Evolutionary conservation across 2,113 vertebrate species (phyloP).

Genomic region (Trogon surrucura): DNA sequence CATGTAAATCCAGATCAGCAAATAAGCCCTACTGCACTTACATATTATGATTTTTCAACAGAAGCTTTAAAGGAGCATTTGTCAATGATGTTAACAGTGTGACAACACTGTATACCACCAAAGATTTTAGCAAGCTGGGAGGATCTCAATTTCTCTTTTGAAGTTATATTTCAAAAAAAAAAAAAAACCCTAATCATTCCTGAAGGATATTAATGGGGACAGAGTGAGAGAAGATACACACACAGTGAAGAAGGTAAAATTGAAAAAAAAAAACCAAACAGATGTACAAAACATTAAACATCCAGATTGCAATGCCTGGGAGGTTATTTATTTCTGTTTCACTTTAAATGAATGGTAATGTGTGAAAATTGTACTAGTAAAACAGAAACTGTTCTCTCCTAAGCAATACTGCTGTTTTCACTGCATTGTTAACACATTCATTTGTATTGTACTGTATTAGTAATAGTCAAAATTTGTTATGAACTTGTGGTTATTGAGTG

Average conservation of each 20-base stretch:
- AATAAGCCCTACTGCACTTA: background rate
- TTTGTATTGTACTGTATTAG: slow-evolving; percentile 28
- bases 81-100: background rate
- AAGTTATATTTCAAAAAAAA: background rate
- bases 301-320: background rate
- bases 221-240: background rate
- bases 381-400: slow-evolving; percentile 30
- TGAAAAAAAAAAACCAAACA: background rate
- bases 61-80: slow-evolving; percentile 26
- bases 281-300: background rate
- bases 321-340: slow-evolving; percentile 31
- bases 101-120: slow-evolving; percentile 30
- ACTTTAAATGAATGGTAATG: slow-evolving; percentile 29
- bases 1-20: slow-evolving; percentile 1
- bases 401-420: slow-evolving; percentile 6
- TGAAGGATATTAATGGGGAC: background rate
- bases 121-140: slow-evolving; percentile 10
- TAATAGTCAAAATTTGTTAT: background rate
- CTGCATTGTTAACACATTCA: slow-evolving; percentile 7
- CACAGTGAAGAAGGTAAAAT: background rate
- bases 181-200: background rate
- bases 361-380: slow-evolving; percentile 28
- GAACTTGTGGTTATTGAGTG: slow-evolving; percentile 24
- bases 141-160: slow-evolving; percentile 20
- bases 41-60: slow-evolving; percentile 4